Conservation (phyloP, 2,797 vertebrate species). For the Sebastes jordani region DNA sequence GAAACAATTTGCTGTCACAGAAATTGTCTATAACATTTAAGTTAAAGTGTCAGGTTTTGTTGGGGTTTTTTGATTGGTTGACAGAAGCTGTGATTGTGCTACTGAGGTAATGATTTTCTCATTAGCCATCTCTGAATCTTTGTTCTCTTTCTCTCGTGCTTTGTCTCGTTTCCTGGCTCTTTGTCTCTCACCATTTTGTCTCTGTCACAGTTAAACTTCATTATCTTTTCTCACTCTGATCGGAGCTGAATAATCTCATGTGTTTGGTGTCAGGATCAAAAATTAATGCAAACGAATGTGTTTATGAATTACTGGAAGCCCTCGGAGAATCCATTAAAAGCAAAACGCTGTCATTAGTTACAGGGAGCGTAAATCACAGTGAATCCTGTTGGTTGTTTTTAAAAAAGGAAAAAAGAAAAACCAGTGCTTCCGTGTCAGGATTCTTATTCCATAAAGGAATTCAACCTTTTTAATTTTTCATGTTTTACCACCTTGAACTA, state of each 20-base stretch:
- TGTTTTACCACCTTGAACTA: background rate
- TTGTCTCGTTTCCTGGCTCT: background rate
- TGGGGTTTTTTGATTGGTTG: conserved; percentile 11
- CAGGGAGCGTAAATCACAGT: conserved; percentile 1
- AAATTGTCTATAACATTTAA: background rate
- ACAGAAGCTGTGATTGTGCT: background rate
- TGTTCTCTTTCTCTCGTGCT: conserved; percentile 10
- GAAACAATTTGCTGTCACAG: conserved; percentile 1
- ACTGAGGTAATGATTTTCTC: conserved; percentile 12
- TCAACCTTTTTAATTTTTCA: background rate
- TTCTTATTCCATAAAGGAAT: background rate
- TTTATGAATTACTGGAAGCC: conserved; percentile 52
- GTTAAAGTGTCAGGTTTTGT: conserved; percentile 3
- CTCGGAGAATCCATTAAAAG: conserved; percentile 42
- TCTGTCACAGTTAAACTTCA: conserved; percentile 50
- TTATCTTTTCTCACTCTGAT: conserved; percentile 55
- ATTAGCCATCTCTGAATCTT: conserved; percentile 17
- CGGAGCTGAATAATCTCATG: conserved; percentile 50
- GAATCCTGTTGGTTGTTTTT: background rate
- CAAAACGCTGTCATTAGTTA: conserved; percentile 15
- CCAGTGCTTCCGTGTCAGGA: background rate
- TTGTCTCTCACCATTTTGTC: conserved; percentile 30
- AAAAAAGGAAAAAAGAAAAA: background rate
- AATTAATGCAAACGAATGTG: conserved; percentile 59
- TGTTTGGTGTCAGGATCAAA: conserved; percentile 53